Percentiles rank a stretch among this genome's conserved stretches.
Evolutionary conservation across 2,113 vertebrate genomes (phyloP).

Genomic region (Lepisosteus oculatus): DNA sequence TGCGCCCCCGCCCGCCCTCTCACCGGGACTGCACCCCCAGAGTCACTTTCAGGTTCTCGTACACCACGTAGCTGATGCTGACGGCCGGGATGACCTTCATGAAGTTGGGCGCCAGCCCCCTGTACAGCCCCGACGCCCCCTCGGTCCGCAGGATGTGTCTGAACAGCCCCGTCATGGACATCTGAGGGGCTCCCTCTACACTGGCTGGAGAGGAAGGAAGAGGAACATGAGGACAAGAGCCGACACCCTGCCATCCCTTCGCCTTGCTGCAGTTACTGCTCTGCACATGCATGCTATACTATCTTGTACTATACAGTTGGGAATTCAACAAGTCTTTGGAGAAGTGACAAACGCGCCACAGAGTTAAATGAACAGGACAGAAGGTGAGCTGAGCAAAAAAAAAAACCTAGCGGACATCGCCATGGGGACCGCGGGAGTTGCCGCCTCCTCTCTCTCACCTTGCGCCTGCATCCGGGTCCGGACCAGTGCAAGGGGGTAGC

Average conservation of each 20-base stretch:
- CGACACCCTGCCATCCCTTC: too few species aligned
- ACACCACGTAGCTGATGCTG: conserved; percentile 98
- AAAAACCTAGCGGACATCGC: neutral
- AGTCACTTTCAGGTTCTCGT: conserved; percentile 87
- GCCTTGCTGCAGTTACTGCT: too few species aligned
- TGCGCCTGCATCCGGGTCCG: conserved; percentile 96
- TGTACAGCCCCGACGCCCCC: conserved; percentile 83
- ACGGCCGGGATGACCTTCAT: conserved; percentile 98
- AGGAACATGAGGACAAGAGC: neutral
- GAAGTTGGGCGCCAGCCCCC: conserved; percentile 94
- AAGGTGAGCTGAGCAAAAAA: neutral
- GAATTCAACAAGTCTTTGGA: neutral
- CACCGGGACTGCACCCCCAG: conserved; percentile 87
- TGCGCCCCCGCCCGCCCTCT: conserved; percentile 37
- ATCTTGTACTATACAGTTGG: neutral
- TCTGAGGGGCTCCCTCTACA: conserved; percentile 74
- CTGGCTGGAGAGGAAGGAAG: conserved; percentile 62
- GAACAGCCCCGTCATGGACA: conserved; percentile 88
- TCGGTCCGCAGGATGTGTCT: conserved; percentile 87
- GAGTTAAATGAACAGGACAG: too few species aligned
- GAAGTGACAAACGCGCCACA: neutral
- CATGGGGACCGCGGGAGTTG: neutral
- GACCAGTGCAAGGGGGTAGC: conserved; percentile 90
- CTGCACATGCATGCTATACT: too few species aligned
- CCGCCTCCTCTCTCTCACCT: conserved; percentile 64